A percentile compares a stretch with the other conserved stretches of the same genome.
These are phyloP conservation scores for Reticulitermes speratus DNA, from an alignment of 1,140 invertebrate species.

Conservation along the genomic window DNA sequence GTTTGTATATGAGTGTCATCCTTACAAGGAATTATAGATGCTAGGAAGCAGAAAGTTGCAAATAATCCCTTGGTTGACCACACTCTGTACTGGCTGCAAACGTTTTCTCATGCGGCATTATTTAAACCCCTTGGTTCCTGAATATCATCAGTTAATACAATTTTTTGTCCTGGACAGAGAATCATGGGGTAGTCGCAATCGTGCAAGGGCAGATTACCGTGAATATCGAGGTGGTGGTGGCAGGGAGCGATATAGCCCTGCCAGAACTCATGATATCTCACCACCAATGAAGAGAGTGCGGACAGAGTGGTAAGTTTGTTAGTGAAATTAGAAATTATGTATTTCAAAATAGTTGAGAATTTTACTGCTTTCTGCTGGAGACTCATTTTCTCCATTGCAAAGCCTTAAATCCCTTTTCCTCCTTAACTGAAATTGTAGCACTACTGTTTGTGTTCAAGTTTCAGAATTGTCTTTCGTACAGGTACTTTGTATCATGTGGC, in stretches of 20 bases:
- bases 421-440: too few relatives aligned
- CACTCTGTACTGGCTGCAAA: too few relatives aligned
- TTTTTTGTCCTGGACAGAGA: slow-evolving; percentile 50
- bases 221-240: slow-evolving; percentile 62
- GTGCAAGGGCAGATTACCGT: slow-evolving; percentile 64
- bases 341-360: background rate
- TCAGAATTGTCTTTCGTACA: background rate
- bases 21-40: background rate
- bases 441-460: background rate
- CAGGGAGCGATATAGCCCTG: slow-evolving; percentile 70
- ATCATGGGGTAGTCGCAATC: slow-evolving; percentile 55
- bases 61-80: too few relatives aligned
- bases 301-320: slow-evolving; percentile 61
- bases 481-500: background rate
- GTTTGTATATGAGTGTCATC: background rate
- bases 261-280: slow-evolving; percentile 67
- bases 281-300: slow-evolving; percentile 79
- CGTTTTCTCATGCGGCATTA: too few relatives aligned
- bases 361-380: background rate
- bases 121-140: background rate
- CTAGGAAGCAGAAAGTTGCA: background rate
- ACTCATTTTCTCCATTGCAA: too few relatives aligned
- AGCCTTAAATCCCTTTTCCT: too few relatives aligned
- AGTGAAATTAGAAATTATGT: background rate
- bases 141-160: slow-evolving; percentile 17